A percentile compares a stretch with the other conserved stretches of the same genome.
These are phyloP conservation scores for Agrotis exclamationis DNA, from an alignment of 2,888 invertebrate genomes.

Conservation along the genomic window DNA sequence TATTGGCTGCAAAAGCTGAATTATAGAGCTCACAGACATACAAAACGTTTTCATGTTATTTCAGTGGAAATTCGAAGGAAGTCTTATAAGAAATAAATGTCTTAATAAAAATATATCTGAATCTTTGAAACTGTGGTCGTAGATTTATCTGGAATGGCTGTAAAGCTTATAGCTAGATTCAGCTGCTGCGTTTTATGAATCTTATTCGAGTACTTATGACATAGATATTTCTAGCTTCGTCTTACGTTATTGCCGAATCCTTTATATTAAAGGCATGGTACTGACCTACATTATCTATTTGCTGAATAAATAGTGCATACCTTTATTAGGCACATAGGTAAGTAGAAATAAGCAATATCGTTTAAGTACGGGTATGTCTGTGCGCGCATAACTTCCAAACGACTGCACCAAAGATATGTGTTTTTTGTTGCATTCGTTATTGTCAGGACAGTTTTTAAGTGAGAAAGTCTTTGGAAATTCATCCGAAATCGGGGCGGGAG, in stretches of 20 bases:
- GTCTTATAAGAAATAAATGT: constrained; percentile 44
- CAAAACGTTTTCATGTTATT: constrained; percentile 45
- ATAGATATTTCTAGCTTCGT: not conserved
- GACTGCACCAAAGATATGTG: no score
- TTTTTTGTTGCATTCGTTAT: no score
- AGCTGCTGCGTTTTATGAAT: constrained; percentile 15
- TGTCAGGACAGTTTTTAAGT: no score
- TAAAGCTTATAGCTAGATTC: constrained; percentile 26
- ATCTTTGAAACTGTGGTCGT: constrained; percentile 11
- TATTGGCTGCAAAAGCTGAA: constrained; percentile 64
- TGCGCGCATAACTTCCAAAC: no score
- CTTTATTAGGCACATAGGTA: no score
- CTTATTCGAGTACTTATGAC: not conserved
- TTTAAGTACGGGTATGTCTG: no score
- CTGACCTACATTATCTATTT: not conserved
- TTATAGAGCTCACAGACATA: constrained; percentile 48
- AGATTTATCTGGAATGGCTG: constrained; percentile 20
- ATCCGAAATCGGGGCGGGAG: no score
- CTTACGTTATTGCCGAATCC: not conserved
- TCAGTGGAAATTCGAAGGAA: constrained; percentile 39
- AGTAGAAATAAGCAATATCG: no score
- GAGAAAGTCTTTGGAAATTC: no score
- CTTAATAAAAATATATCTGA: constrained; percentile 49
- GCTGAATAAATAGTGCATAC: not conserved
- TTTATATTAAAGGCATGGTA: not conserved